A percentile compares a stretch with the other conserved stretches of the same genome.
These are phyloP conservation scores for Pristionchus maxplancki DNA, from an alignment of 2,888 invertebrate genomes.

Conservation along the genomic window DNA sequence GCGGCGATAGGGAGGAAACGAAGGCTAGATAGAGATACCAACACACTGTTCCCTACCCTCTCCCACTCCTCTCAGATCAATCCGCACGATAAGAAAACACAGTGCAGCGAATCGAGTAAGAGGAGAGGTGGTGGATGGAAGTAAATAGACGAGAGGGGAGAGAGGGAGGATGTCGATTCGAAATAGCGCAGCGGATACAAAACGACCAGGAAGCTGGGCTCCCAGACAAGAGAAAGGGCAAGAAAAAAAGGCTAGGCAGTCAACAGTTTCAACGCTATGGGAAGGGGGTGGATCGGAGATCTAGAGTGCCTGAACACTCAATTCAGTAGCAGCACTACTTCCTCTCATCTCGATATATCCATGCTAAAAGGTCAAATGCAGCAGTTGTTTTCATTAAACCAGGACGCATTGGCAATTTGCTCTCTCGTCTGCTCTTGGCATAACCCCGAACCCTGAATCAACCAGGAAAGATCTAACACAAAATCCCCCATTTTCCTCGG, in stretches of 20 bases:
- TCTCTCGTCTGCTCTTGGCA: no score
- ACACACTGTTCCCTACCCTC: not conserved
- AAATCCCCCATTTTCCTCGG: no score
- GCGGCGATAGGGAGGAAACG: not conserved
- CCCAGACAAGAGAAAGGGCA: not conserved
- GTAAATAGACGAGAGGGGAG: constrained; percentile 13
- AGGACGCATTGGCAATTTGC: no score
- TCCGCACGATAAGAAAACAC: constrained; percentile 11
- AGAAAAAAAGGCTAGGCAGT: not conserved
- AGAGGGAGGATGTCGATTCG: not conserved
- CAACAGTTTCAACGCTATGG: not conserved
- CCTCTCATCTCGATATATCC: no score
- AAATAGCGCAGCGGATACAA: not conserved
- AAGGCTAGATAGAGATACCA: not conserved
- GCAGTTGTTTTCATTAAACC: not conserved
- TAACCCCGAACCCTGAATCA: no score
- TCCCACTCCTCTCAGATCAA: not conserved
- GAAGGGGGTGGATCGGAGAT: not conserved
- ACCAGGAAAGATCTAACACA: no score
- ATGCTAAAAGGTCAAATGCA: no score
- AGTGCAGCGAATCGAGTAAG: not conserved
- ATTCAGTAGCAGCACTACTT: not conserved
- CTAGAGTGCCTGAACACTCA: not conserved
- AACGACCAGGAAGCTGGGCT: not conserved
- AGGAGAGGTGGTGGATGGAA: not conserved